Conservation (phyloP, 2,888 invertebrate genomes). For the Isoperla grammatica region DNA sequence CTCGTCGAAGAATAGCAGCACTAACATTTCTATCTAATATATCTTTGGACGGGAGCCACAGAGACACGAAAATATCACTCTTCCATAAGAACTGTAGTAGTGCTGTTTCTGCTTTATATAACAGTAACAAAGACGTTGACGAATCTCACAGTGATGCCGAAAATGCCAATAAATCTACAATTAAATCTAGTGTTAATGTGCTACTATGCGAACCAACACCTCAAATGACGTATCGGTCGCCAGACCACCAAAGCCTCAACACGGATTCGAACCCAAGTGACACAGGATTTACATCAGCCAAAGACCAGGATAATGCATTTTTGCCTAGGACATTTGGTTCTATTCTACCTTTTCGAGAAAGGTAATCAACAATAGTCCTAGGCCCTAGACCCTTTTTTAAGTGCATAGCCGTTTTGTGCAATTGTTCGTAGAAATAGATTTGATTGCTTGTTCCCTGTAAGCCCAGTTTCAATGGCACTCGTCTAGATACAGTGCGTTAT, state of each 20-base stretch:
- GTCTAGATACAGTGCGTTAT: too few relatives aligned
- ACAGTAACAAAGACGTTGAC: conserved; percentile 35
- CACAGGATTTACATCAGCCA: conserved; percentile 60
- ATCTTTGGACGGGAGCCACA: conserved; percentile 85
- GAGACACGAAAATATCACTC: conserved; percentile 55
- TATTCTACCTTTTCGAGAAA: conserved; percentile 52
- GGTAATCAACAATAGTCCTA: conserved; percentile 46
- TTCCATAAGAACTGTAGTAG: conserved; percentile 38
- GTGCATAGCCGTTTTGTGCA: background rate
- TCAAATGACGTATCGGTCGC: conserved; percentile 27
- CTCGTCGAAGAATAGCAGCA: conserved; percentile 83
- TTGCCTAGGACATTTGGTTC: conserved; percentile 36
- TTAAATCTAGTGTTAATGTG: background rate
- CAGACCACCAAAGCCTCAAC: conserved; percentile 58
- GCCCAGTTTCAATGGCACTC: too few relatives aligned
- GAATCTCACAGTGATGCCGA: conserved; percentile 41
- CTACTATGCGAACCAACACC: conserved; percentile 3
- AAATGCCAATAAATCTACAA: conserved; percentile 37
- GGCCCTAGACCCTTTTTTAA: conserved; percentile 7
- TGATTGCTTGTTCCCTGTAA: too few relatives aligned
- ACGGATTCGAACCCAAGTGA: conserved; percentile 60
- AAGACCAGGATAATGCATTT: conserved; percentile 38
- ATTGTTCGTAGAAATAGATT: background rate
- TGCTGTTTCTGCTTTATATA: conserved; percentile 14
- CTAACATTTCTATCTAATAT: conserved; percentile 93